Base-by-base conservation (phyloP, 2,888 invertebrate genomes). In the Drosophila fulvimacula region DNA sequence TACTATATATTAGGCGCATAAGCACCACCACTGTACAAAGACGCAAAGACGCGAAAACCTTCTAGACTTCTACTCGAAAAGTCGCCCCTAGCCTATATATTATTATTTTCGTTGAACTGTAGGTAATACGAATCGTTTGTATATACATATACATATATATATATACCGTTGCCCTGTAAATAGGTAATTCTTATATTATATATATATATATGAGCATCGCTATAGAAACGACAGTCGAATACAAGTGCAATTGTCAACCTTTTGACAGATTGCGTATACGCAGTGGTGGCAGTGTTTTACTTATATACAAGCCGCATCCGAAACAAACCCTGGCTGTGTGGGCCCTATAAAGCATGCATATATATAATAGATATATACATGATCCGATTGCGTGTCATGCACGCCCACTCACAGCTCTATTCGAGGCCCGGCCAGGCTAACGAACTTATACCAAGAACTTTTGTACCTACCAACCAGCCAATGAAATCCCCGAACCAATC, bases 281-380 rank as follows among this genome's bases (percentile, higher is more conserved):
- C 92, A 92, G 92, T 92, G 92, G 92, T 92, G 92, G 92, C 92
- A 92, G 92, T 92, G 92, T 91, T 92, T 92, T 91, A 92, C 92
- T 92, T 92, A 92, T 85, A 90, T 85, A 79, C 75, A 81, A 85
- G 78, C 81, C 83, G 81, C 88, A 84, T 81, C 57, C 60, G 49
- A 59, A 36, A 44, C 30, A 34, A 17, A 51, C 11, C 15, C 89
- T 90, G 91, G 89, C 91, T 90, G 91, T 90, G 81, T 82, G n/a
- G n/a, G 83, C 39, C 15, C 84, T 86, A 84, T 42, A 41, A 44
- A 84, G 38, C 7, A 60, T 39, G 6, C 15, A 15, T 21, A 21
- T 21, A 42, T 42, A n/a, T n/a, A 24, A 21, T 19, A 17, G n/a
- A n/a, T 11, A 21, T 42, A 44, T n/a, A 27, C 10, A 53, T 41